phyloP scores from a whole-genome alignment of 1,140 invertebrate species.

The Psilanteris sp. region DNA sequence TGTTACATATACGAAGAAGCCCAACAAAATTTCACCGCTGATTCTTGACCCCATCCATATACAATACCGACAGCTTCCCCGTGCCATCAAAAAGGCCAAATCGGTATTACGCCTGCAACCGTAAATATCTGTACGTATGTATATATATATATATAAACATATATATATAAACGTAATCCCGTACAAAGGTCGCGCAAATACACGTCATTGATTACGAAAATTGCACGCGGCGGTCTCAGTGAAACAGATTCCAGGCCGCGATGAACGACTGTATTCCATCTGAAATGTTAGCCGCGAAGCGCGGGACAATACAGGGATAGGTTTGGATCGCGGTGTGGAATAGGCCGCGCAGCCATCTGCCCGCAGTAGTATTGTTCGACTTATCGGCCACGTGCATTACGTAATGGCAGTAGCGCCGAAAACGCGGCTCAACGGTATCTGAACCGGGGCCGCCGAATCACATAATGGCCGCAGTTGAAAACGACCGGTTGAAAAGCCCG shows the following conservation, averaged over 20 bases:
- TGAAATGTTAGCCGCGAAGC: conserved; percentile 14
- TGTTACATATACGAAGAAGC: too few relatives aligned
- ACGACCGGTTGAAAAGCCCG: conserved; percentile 39
- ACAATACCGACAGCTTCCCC: too few relatives aligned
- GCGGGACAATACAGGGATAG: conserved; percentile 13
- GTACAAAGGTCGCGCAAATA: too few relatives aligned
- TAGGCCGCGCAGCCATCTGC: not conserved
- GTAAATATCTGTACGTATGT: too few relatives aligned
- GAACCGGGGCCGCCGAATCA: conserved; percentile 68
- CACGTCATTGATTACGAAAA: conserved; percentile 48
- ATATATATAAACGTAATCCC: too few relatives aligned
- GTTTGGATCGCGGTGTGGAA: conserved; percentile 20
- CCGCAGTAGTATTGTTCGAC: conserved; percentile 72
- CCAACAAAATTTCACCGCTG: too few relatives aligned
- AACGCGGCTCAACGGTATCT: conserved; percentile 77
- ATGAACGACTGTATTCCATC: conserved; percentile 12
- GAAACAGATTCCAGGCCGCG: conserved; percentile 23
- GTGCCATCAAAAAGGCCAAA: too few relatives aligned
- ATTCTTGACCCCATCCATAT: too few relatives aligned
- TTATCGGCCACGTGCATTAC: conserved; percentile 78
- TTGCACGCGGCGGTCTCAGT: conserved; percentile 10
- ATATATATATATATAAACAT: too few relatives aligned
- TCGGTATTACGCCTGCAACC: too few relatives aligned
- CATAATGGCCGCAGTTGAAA: conserved; percentile 35
- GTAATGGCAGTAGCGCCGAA: conserved; percentile 77